These are phyloP conservation scores for Automeris io DNA, from an alignment of 2,888 invertebrate species.

Conservation along the genomic window DNA sequence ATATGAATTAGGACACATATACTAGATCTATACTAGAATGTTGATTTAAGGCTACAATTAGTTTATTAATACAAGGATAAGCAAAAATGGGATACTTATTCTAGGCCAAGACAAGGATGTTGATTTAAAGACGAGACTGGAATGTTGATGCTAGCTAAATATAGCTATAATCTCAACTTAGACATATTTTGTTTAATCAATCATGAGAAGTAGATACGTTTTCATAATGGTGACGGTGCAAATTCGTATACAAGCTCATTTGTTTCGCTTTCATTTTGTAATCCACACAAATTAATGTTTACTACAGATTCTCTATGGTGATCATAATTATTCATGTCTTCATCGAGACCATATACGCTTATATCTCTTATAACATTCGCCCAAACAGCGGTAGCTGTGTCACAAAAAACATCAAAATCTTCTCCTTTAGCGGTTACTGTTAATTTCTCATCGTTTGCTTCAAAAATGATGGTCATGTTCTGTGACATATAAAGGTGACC, in stretches of 20 bases:
- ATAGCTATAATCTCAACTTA: no score
- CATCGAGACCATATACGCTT: slow-evolving; percentile 51
- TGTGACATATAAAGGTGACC: slow-evolving; percentile 43
- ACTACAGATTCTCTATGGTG: slow-evolving; percentile 30
- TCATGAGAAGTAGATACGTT: no score
- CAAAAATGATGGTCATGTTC: slow-evolving; percentile 35
- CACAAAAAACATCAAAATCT: slow-evolving; percentile 38
- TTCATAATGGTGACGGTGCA: no score
- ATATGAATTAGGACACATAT: no score
- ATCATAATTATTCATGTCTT: slow-evolving; percentile 58
- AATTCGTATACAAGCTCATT: slow-evolving; percentile 17
- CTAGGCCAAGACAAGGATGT: no score
- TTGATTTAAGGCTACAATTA: no score
- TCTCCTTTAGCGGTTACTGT: slow-evolving; percentile 33
- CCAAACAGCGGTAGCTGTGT: slow-evolving; percentile 24
- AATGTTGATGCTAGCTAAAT: no score
- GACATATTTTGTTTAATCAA: no score
- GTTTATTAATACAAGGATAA: no score
- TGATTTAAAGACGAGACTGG: no score
- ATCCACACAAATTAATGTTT: slow-evolving; percentile 40
- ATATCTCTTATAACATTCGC: slow-evolving; percentile 33
- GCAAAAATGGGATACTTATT: no score
- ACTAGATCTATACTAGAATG: no score
- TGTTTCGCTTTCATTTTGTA: slow-evolving; percentile 21
- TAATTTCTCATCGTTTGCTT: slow-evolving; percentile 33